Conservation (phyloP, 2,888 invertebrate species). For the Epistrophe eligans region DNA sequence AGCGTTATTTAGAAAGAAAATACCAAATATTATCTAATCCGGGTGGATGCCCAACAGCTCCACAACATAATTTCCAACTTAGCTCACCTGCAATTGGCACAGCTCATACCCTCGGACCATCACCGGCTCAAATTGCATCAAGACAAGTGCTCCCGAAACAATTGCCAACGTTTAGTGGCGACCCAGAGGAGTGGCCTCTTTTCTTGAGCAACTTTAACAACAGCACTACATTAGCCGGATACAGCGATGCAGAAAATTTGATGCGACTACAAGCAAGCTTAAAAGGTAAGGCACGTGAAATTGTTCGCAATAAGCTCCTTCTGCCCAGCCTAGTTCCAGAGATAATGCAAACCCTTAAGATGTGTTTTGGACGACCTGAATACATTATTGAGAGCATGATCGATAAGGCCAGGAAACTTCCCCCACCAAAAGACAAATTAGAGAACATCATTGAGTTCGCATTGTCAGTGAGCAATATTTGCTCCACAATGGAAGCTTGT, state of each 20-base stretch:
- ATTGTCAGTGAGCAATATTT: slow-evolving; percentile 42
- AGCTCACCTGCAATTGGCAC: neutral
- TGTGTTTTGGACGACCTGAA: slow-evolving; percentile 62
- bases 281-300: slow-evolving; percentile 51
- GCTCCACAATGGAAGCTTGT: slow-evolving; percentile 33
- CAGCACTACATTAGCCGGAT: slow-evolving; percentile 64
- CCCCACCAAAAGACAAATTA: slow-evolving; percentile 52
- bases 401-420: slow-evolving; percentile 39
- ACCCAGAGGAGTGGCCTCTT: slow-evolving; percentile 64
- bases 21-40: slow-evolving; percentile 28
- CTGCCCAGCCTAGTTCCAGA: slow-evolving; percentile 60
- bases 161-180: slow-evolving; percentile 54
- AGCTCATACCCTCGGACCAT: neutral
- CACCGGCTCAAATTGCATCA: slow-evolving; percentile 57
- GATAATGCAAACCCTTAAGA: slow-evolving; percentile 53
- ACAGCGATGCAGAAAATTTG: slow-evolving; percentile 64
- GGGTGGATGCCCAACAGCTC: neutral
- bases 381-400: slow-evolving; percentile 59
- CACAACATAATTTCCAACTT: neutral
- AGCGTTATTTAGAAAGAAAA: slow-evolving; percentile 29
- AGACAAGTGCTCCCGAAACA: slow-evolving; percentile 59
- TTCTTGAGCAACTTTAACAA: slow-evolving; percentile 68
- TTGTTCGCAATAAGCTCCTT: slow-evolving; percentile 50
- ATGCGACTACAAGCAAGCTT: slow-evolving; percentile 63
- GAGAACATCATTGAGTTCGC: slow-evolving; percentile 57